These are phyloP conservation scores for Scolopax bukidnonensis DNA, from an alignment of 2,797 vertebrate genomes.

Conservation along the genomic window DNA sequence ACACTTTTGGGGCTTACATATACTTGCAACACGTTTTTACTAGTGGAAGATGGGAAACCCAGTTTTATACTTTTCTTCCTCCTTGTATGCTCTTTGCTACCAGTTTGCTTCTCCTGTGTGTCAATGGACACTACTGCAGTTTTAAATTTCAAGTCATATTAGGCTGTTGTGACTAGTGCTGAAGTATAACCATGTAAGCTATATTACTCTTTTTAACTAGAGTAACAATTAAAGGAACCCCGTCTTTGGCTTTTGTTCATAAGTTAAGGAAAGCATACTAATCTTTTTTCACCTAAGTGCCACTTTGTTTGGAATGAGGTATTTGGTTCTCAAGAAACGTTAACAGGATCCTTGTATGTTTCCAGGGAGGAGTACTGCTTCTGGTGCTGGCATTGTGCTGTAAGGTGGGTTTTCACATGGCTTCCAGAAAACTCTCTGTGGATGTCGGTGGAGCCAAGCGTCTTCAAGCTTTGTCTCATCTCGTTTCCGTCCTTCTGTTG, in stretches of 20 bases:
- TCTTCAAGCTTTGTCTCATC: conserved; percentile 92
- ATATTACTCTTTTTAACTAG: not conserved
- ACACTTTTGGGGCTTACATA: not conserved
- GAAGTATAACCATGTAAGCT: not conserved
- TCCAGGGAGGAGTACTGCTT: conserved; percentile 93
- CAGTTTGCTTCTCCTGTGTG: not conserved
- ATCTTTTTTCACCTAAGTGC: not conserved
- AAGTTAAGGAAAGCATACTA: not conserved
- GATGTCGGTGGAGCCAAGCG: conserved; percentile 95
- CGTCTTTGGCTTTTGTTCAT: not conserved
- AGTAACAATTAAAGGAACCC: not conserved
- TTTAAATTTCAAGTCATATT: not conserved
- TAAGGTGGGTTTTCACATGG: conserved; percentile 94
- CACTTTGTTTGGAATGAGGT: not conserved
- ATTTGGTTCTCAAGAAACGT: not conserved
- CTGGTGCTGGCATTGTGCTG: conserved; percentile 90
- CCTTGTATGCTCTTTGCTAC: fast-evolving
- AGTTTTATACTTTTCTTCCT: not conserved
- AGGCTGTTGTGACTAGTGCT: not conserved
- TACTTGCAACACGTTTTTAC: not conserved
- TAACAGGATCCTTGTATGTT: not conserved
- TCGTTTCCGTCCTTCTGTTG: conserved; percentile 89
- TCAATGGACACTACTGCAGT: fast-evolving
- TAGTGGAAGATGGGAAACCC: not conserved
- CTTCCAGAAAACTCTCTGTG: conserved; percentile 91